Conservation (phyloP, 2,888 invertebrate genomes). For the Cerastis rubricosa region DNA sequence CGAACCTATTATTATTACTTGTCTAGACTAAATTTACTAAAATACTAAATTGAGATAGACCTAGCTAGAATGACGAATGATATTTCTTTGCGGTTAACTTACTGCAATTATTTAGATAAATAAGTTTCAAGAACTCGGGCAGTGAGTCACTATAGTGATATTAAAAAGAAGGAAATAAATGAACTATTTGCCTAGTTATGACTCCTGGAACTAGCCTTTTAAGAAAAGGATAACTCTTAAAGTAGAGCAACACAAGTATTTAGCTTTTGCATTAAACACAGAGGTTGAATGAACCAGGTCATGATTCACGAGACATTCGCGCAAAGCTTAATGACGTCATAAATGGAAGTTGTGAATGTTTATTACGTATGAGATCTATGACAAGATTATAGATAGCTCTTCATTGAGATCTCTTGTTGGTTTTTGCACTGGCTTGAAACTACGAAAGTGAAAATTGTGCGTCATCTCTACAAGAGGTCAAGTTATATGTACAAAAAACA, state of each 20-base stretch:
- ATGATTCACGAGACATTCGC: constrained; percentile 56
- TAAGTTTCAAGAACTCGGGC: background rate
- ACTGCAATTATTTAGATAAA: constrained; percentile 20
- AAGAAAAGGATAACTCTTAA: constrained; percentile 20
- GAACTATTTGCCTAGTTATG: background rate
- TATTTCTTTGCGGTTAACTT: constrained; percentile 42
- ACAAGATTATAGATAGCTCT: constrained; percentile 25
- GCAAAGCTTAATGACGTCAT: constrained; percentile 55
- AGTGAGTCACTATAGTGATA: background rate
- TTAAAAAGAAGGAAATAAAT: background rate
- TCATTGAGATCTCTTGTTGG: constrained; percentile 3
- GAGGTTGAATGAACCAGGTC: constrained; percentile 60
- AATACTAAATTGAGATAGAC: constrained; percentile 61
- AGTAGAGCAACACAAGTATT: constrained; percentile 23
- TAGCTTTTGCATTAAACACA: constrained; percentile 33
- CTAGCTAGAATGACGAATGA: constrained; percentile 46
- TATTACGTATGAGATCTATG: constrained; percentile 29
- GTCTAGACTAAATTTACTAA: constrained; percentile 73
- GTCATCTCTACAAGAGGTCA: constrained; percentile 13
- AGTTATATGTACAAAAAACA: background rate
- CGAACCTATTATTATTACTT: constrained; percentile 70
- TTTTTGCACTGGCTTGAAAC: constrained; percentile 17
- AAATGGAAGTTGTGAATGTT: constrained; percentile 29
- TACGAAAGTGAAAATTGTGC: constrained; percentile 26
- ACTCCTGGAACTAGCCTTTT: constrained; percentile 6